Evolutionary conservation across 23 tunicate genomes (phyloP).

Genomic region (Corella eumyota): DNA sequence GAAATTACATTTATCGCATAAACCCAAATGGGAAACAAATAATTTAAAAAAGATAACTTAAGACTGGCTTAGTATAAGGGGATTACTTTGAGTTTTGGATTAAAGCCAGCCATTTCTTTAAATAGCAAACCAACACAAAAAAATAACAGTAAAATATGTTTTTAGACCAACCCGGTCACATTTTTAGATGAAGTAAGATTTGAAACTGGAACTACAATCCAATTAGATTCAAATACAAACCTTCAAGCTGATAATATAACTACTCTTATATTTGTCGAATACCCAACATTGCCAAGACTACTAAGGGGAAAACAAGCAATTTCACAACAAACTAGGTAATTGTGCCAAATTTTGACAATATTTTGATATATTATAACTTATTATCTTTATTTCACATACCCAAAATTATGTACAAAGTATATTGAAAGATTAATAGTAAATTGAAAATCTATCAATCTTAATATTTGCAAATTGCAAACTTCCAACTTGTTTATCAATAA

Average conservation of each 20-base stretch:
- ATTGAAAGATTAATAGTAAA: too few relatives aligned
- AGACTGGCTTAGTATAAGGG: too few relatives aligned
- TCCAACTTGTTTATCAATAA: too few relatives aligned
- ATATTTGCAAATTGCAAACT: neutral
- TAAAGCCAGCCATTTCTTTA: too few relatives aligned
- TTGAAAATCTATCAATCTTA: too few relatives aligned
- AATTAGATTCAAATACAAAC: slow-evolving; percentile 7
- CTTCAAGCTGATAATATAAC: slow-evolving; percentile 5
- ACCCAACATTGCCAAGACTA: slow-evolving; percentile 20
- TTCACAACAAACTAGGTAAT: slow-evolving; percentile 7
- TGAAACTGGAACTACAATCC: slow-evolving; percentile 32
- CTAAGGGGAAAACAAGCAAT: slow-evolving; percentile 3
- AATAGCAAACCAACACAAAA: neutral
- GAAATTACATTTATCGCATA: neutral
- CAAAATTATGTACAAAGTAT: too few relatives aligned
- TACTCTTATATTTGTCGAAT: slow-evolving; percentile 25
- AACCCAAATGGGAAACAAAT: neutral
- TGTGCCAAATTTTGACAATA: neutral
- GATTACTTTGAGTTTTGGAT: too few relatives aligned
- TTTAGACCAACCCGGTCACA: slow-evolving; percentile 2
- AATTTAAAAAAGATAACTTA: slow-evolving; percentile 4
- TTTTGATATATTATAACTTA: neutral
- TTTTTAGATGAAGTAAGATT: slow-evolving; percentile 22
- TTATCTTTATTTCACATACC: neutral
- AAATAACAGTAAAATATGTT: neutral